Evolutionary conservation across 2,113 vertebrate genomes (phyloP), one percentile per base, ranked within the genome.

Genomic region (Nematolebias whitei): DNA sequence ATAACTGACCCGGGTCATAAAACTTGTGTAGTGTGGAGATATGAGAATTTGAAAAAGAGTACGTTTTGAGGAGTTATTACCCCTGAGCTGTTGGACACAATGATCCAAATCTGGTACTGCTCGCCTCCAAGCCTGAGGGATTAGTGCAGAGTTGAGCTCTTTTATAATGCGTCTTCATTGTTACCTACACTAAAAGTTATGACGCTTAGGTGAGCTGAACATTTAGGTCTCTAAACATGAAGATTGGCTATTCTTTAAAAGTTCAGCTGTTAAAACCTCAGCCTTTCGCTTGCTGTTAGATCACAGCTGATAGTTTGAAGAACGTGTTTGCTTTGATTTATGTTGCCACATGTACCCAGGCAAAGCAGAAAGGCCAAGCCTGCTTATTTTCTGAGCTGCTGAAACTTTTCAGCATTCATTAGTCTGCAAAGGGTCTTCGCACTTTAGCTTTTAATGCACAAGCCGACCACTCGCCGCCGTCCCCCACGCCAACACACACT

Each of bases 71-170:
- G 78, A 80, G 79, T 82, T 83, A 82, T 90, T 78, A 91, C 72
- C 69, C 68, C 67, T 80, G 85, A 87, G 85, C 87, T 78, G 78
- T 74, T 85, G 83, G 87, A 85, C 79, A 85, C 55, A 60, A 73
- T 53, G 63, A 73, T 68, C 67, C 78, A 79, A 82, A 87, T 85
- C 85, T 84, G 76, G 64, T 32, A 22, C 73, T 38, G 77, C 85
- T 88, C 70, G 83, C 87, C 74, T 71, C 83, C 82, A 88, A 87
- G 90, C 82, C 47, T 58, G 54, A 74, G 71, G 86, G 85, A 91
- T 90, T 91, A 90, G 76, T 70, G 80, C 71, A 53, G 74, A 76
- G 85, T 87, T 86, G 80, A 54, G 62, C 68, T 84, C 41, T 18
- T 45, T 45, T 9, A 19, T 52, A 22, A 8, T 10, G 16, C 50